phyloP scores from a whole-genome alignment of 1,140 invertebrate genomes.

The Grapholita molesta region DNA sequence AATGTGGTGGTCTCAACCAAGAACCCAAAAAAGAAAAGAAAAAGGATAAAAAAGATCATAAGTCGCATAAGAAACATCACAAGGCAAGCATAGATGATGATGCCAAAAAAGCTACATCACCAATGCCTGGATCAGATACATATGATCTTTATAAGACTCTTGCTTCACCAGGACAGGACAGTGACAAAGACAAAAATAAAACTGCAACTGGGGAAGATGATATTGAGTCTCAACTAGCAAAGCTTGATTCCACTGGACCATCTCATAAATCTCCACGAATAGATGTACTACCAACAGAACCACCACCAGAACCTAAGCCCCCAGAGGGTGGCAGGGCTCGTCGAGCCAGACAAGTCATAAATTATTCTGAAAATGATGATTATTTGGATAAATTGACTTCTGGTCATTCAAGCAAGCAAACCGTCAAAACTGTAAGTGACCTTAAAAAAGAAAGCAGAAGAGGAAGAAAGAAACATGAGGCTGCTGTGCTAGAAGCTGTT shows the following conservation, averaged over 20 bases:
- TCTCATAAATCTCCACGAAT: slow-evolving; percentile 44
- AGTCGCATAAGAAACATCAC: slow-evolving; percentile 68
- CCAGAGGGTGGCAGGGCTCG: slow-evolving; percentile 68
- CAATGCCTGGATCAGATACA: slow-evolving; percentile 71
- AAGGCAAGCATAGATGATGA: slow-evolving; percentile 56
- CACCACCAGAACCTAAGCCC: slow-evolving; percentile 63
- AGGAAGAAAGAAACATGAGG: slow-evolving; percentile 54
- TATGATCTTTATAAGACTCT: slow-evolving; percentile 76
- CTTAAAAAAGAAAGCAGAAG: slow-evolving; percentile 62
- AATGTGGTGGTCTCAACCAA: slow-evolving; percentile 73
- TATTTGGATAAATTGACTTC: slow-evolving; percentile 58
- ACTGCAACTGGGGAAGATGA: slow-evolving; percentile 47
- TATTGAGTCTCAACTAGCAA: slow-evolving; percentile 62
- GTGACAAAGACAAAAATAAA: slow-evolving; percentile 49
- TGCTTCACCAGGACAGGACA: slow-evolving; percentile 58
- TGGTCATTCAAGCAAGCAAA: slow-evolving; percentile 43
- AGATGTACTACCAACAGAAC: slow-evolving; percentile 56
- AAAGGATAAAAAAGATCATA: slow-evolving; percentile 69
- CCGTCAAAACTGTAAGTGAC: slow-evolving; percentile 60
- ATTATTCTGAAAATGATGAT: slow-evolving; percentile 78
- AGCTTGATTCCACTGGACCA: slow-evolving; percentile 53
- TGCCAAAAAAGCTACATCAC: slow-evolving; percentile 74
- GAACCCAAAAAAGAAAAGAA: slow-evolving; percentile 77
- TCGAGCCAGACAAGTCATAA: slow-evolving; percentile 74
- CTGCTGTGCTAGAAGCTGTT: slow-evolving; percentile 25